phyloP scores from a whole-genome alignment of 2,113 vertebrate genomes.

The Ceyx melanurus region DNA sequence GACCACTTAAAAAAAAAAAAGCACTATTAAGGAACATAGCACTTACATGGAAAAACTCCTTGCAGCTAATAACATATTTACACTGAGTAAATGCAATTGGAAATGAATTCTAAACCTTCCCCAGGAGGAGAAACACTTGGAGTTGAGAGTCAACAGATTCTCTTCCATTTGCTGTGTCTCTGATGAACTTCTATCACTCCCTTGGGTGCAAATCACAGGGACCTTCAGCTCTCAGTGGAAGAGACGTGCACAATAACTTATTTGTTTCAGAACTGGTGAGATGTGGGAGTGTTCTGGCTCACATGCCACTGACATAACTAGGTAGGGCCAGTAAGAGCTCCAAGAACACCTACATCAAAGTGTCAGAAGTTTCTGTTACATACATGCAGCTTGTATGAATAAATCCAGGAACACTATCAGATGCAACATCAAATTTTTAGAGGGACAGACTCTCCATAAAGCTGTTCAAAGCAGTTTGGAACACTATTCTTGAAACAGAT shows the following conservation, averaged over 20 bases:
- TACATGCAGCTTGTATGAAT: background rate
- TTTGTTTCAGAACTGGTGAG: constrained; percentile 21
- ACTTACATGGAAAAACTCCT: background rate
- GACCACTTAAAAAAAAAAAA: background rate
- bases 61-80: background rate
- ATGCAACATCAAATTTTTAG: background rate
- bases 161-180: background rate
- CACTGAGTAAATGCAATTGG: background rate
- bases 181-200: background rate
- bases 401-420: background rate
- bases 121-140: background rate
- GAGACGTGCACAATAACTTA: background rate
- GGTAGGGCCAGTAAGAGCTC: background rate
- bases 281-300: background rate
- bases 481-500: background rate
- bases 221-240: background rate
- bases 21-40: background rate
- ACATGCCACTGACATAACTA: background rate
- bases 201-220: background rate
- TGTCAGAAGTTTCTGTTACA: background rate
- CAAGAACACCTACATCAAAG: background rate
- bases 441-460: background rate
- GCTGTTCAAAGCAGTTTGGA: background rate
- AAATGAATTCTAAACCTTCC: background rate
- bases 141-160: background rate